phyloP scores from a whole-genome alignment of 2,113 vertebrate genomes.

The Pygoscelis adeliae region DNA sequence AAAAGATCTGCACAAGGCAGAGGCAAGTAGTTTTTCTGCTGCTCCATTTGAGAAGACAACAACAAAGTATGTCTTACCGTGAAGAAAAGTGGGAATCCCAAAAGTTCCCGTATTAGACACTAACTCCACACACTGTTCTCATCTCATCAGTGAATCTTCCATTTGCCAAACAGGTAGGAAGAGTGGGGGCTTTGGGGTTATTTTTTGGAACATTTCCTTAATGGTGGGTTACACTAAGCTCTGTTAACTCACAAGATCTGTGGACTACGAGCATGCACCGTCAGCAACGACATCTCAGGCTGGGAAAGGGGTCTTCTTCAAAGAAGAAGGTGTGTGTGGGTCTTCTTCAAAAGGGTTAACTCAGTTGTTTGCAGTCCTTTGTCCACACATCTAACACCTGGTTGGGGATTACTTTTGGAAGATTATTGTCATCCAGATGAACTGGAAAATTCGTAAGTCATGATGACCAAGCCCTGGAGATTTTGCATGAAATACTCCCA shows the following conservation, averaged over 20 bases:
- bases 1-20: not conserved
- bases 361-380: not conserved
- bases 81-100: not conserved
- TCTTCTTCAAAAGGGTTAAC: not conserved
- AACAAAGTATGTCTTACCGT: not conserved
- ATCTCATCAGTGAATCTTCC: not conserved
- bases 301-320: not conserved
- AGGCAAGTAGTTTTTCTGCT: not conserved
- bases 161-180: not conserved
- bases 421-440: not conserved
- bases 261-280: not conserved
- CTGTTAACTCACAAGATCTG: not conserved
- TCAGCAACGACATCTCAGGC: not conserved
- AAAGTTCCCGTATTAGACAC: not conserved
- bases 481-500: not conserved
- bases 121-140: not conserved
- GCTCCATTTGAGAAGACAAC: not conserved
- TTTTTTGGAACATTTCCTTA: not conserved
- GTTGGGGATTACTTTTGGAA: not conserved
- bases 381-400: not conserved
- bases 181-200: not conserved
- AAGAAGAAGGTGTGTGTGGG: rapidly evolving
- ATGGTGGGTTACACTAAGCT: not conserved
- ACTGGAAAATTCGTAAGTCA: not conserved
- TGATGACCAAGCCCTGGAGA: not conserved